phyloP scores from a whole-genome alignment of 37 sponge, comb jelly and placozoan genomes.

The Spongilla lacustris region DNA sequence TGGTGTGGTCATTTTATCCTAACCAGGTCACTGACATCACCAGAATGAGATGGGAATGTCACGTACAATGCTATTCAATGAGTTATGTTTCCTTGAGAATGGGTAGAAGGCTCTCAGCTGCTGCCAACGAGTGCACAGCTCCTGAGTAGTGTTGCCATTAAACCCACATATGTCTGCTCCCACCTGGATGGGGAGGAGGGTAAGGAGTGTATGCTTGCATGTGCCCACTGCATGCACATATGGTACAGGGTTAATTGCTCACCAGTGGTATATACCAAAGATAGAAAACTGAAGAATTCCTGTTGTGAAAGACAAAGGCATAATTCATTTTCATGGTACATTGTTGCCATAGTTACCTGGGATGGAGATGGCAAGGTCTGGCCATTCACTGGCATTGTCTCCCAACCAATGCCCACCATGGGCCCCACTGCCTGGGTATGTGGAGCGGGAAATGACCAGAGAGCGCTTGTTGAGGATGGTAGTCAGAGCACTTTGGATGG shows the following conservation, averaged over 20 bases:
- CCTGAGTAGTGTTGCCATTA: slow-evolving; percentile 66
- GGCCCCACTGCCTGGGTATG: slow-evolving; percentile 62
- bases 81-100: slow-evolving; percentile 86
- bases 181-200: slow-evolving; percentile 45
- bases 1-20: too few relatives aligned
- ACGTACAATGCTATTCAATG: not conserved
- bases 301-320: slow-evolving; percentile 1
- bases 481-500: slow-evolving; percentile 38
- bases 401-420: slow-evolving; percentile 84
- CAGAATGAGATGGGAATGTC: too few relatives aligned
- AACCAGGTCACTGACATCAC: too few relatives aligned
- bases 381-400: slow-evolving; percentile 77
- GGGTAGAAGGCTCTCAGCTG: slow-evolving; percentile 90
- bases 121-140: slow-evolving; percentile 83
- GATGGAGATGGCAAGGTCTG: slow-evolving; percentile 62
- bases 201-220: too few relatives aligned
- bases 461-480: slow-evolving; percentile 34
- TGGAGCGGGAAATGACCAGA: slow-evolving; percentile 75
- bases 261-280: slow-evolving; percentile 87
- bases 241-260: not conserved
- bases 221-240: not conserved
- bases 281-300: slow-evolving; percentile 84
- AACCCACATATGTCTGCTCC: slow-evolving; percentile 94
- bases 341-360: slow-evolving; percentile 37
- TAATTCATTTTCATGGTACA: too few relatives aligned